Base-by-base conservation (phyloP, 30 jellyfish, hydroid and myxozoan species). In the Chrysaora quinquecirrha region DNA sequence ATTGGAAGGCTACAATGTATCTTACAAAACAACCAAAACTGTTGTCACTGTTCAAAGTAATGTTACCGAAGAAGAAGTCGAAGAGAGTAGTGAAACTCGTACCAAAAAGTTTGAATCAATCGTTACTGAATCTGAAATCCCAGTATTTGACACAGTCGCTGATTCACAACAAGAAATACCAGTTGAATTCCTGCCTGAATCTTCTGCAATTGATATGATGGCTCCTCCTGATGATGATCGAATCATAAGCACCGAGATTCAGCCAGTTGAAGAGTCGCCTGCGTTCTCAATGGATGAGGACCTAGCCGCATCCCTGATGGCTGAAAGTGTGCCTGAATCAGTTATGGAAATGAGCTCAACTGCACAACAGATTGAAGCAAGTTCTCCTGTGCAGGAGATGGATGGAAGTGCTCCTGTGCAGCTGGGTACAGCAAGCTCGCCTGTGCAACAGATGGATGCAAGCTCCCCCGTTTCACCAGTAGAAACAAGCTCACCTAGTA, bases 31-130 rank as follows among this genome's bases (percentile, higher is more conserved):
- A 46, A 80, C 90, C 23, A 80, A 47, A 46, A 80, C 90, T 1
- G 90, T 80, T 20, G 90, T 80, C 31, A 80, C 71, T n/a, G 90
- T 80, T 78, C 83, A 80, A n/a, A 80, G 90, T 52, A 67, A 67
- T 21, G 83, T 80, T 18, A 66, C 83, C 0, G 90, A 80, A 76
- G 76, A 80, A 78, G 90, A 80, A 73, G 48, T 80, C 0, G 90
- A 80, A 34, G 90, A 80, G 67, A 47, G 63, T 29, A 34, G 38
- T 2, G 48, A 34, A 35, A 61, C 32, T 0, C 70, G 66, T 9
- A 21, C 69, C 43, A 70, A 80, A 35, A 49, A 69, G 14, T 38
- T 66, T 21, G 71, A 69, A 19, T n/a, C 62, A 29, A 30, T 24
- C 27, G 78, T 64, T 16, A 64, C 83, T 9, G 83, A 80, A 33